phyloP scores from a whole-genome alignment of 2,888 invertebrate genomes.

The Agriopis aurantiaria region DNA sequence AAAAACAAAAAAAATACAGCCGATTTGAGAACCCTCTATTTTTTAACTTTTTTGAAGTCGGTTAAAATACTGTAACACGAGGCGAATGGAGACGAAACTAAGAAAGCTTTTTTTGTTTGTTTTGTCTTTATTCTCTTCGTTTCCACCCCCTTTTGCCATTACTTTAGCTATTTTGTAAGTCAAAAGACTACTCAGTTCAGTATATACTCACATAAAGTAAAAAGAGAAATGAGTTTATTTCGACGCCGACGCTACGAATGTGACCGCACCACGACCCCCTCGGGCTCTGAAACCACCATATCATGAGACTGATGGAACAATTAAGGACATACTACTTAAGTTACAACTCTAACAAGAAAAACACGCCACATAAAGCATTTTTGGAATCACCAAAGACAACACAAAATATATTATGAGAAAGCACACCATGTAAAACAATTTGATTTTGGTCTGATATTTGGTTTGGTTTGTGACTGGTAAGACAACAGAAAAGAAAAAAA shows the following conservation, averaged over 20 bases:
- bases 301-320: background rate
- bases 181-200: background rate
- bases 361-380: conserved; percentile 3
- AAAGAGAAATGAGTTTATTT: conserved; percentile 17
- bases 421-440: background rate
- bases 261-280: conserved; percentile 20
- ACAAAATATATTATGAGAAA: background rate
- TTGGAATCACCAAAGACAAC: background rate
- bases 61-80: too few relatives aligned
- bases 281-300: conserved; percentile 16
- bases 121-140: too few relatives aligned
- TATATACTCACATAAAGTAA: conserved; percentile 24
- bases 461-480: too few relatives aligned
- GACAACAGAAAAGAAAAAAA: too few relatives aligned
- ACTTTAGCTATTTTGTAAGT: background rate
- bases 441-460: too few relatives aligned
- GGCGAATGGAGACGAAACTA: too few relatives aligned
- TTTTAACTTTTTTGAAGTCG: too few relatives aligned
- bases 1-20: too few relatives aligned
- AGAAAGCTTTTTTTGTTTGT: too few relatives aligned
- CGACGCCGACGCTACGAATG: conserved; percentile 26
- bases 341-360: conserved; percentile 5
- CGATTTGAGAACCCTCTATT: too few relatives aligned
- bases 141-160: too few relatives aligned
- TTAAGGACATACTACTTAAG: background rate